Evolutionary conservation across 2,888 invertebrate species (phyloP).

Genomic region (Ischnura elegans): DNA sequence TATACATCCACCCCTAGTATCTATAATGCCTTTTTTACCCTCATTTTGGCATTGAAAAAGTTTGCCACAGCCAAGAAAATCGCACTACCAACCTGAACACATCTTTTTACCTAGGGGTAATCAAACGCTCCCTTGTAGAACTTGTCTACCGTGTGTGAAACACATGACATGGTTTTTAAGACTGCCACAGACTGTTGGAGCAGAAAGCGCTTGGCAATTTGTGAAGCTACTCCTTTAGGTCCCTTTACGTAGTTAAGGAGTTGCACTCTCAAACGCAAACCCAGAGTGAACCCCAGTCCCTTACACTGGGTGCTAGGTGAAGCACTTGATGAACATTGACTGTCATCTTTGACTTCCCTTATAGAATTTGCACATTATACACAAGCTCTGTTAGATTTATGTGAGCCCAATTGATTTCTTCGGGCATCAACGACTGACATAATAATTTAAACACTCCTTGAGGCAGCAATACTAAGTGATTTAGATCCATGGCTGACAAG

Average conservation of each 20-base stretch:
- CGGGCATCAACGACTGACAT: not conserved
- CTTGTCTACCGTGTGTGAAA: not conserved
- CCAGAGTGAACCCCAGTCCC: not conserved
- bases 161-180: not conserved
- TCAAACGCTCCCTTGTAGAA: not conserved
- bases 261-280: not conserved
- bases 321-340: not conserved
- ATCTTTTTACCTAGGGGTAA: too few relatives aligned
- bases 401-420: not conserved
- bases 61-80: too few relatives aligned
- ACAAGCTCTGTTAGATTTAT: not conserved
- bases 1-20: too few relatives aligned
- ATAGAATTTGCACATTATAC: not conserved
- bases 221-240: not conserved
- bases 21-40: too few relatives aligned
- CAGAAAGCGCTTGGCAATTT: not conserved
- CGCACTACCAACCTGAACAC: too few relatives aligned
- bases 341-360: not conserved
- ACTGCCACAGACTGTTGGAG: not conserved
- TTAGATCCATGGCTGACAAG: not conserved
- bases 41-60: too few relatives aligned
- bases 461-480: not conserved
- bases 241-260: not conserved
- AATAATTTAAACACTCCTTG: not conserved
- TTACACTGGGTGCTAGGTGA: not conserved